Base-by-base conservation (phyloP, 2,888 invertebrate genomes). In the Apodemia mormo region DNA sequence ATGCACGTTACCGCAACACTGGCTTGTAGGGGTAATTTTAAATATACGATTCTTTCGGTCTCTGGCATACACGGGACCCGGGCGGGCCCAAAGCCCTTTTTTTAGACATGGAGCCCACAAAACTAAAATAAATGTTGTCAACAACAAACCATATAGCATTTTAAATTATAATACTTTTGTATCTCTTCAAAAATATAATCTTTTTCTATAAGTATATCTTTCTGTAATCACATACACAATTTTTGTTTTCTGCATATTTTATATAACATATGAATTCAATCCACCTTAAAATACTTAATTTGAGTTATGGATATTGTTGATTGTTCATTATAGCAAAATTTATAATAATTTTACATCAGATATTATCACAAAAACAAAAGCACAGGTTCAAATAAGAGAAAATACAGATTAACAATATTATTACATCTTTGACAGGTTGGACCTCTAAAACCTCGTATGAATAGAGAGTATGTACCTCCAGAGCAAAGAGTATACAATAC, bases 31-130 rank as follows among this genome's bases (percentile, higher is more conserved):
- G 0, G 83, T 85, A 43, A 89, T 84, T 43, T 76, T 76, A 70
- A 82, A 89, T 7, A 86, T 67, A 7, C 89, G 77, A 72, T 88
- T 87, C 67, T 80, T 83, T 49, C 89, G 80, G 68, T 89, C 89
- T 67, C 79, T 84, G 1, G 87, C 89, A 73, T 80, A 87, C 10
- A 88, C 85, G 0, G 84, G 82, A 0, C 81, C 82, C 0, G 80
- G 80, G 2, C 73, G 61, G 0, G 82, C 73, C 77, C 82, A 87
- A 14, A 83, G 7, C 4, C 84, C 87, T 72, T 76, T 75, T 70
- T 75, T 81, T 8, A 89, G 14, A 73, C 89, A 90, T 2, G 89
- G 89, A 1, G 79, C 72, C 89, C 89, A 90, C 76, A 86, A 72
- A 0, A 81, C 67, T 9, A 82, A 0, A 43, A 88, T 43, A 6